These are phyloP conservation scores for Eucidaris tribuloides DNA, from an alignment of 35 echinoderm and acorn worm species.

Conservation along the genomic window DNA sequence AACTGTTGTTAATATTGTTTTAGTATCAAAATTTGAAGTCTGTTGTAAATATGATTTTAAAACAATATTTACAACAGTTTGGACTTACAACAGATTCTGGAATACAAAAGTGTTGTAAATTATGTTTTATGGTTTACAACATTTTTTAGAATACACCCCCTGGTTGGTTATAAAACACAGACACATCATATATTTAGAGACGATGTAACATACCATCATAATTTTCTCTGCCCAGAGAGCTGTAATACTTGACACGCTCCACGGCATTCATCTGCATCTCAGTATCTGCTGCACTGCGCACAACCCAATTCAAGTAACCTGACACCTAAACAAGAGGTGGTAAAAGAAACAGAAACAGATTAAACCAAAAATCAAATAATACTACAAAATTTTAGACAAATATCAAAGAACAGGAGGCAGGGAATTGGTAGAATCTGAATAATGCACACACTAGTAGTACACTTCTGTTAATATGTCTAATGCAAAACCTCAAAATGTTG, in stretches of 20 bases:
- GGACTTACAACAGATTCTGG: too few species aligned
- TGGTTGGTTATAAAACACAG: too few species aligned
- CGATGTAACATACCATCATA: conserved; percentile 70
- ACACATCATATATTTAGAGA: too few species aligned
- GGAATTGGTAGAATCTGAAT: not conserved
- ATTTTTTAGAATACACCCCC: too few species aligned
- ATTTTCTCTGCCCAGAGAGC: conserved; percentile 40
- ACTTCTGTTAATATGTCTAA: not conserved
- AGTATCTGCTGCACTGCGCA: conserved; percentile 57
- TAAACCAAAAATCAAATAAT: not conserved
- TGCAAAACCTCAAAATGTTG: not conserved
- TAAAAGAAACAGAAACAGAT: not conserved
- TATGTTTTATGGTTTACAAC: too few species aligned
- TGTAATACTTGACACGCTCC: conserved; percentile 63
- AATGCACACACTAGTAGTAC: not conserved
- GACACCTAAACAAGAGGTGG: conserved; percentile 29
- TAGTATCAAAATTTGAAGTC: too few species aligned
- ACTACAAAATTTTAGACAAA: not conserved
- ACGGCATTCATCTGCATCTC: conserved; percentile 84
- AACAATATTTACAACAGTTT: too few species aligned
- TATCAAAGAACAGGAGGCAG: not conserved
- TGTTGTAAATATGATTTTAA: too few species aligned
- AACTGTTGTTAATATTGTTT: too few species aligned
- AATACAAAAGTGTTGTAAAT: too few species aligned
- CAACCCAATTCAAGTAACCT: conserved; percentile 70